These are phyloP conservation scores for Megaceryle alcyon DNA, from an alignment of 2,797 vertebrate species.

Conservation along the genomic window DNA sequence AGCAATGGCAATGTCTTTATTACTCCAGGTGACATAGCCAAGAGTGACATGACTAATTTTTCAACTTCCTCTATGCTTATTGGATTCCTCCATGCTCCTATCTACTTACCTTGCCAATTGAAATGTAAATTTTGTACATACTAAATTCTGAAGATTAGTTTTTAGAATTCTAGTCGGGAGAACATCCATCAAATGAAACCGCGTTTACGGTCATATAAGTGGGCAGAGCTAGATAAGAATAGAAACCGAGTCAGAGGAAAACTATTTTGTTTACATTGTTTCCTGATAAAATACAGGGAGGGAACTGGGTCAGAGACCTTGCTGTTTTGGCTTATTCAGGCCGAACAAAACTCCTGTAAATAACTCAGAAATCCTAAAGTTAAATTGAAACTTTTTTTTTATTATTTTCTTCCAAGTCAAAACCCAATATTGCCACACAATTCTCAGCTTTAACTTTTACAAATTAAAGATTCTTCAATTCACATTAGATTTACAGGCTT, in stretches of 20 bases:
- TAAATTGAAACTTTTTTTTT: background rate
- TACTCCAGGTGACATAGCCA: background rate
- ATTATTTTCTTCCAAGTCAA: background rate
- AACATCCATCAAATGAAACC: background rate
- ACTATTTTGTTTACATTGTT: background rate
- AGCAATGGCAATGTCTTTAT: background rate
- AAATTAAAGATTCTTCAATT: background rate
- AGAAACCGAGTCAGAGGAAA: background rate
- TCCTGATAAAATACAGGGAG: background rate
- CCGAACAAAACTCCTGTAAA: background rate
- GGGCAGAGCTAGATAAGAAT: background rate
- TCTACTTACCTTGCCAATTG: background rate
- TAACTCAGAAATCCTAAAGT: background rate
- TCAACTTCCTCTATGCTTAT: background rate
- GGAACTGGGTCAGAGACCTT: background rate
- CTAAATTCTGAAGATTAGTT: background rate
- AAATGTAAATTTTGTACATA: background rate
- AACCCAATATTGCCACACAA: background rate
- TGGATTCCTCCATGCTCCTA: background rate
- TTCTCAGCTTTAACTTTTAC: background rate
- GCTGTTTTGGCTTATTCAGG: slow-evolving; percentile 1
- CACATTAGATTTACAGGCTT: background rate
- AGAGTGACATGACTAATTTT: background rate
- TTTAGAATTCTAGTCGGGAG: background rate
- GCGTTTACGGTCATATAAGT: background rate